Conservation (phyloP, 2,113 vertebrate genomes). For the Oenanthe oenanthe region DNA sequence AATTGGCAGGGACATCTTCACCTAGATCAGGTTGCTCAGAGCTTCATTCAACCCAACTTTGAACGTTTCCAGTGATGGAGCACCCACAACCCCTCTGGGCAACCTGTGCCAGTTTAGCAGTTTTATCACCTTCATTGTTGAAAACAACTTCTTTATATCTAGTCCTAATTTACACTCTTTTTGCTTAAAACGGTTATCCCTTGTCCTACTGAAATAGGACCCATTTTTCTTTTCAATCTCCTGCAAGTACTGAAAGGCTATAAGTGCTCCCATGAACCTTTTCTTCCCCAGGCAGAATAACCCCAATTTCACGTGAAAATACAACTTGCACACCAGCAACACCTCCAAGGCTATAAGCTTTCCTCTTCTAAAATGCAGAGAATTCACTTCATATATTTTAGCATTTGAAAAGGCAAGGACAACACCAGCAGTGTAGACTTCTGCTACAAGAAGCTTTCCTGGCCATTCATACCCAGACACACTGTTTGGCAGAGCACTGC, state of each 20-base stretch:
- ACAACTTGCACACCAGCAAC: not conserved
- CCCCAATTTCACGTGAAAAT: not conserved
- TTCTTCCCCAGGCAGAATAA: not conserved
- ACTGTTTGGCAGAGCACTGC: not conserved
- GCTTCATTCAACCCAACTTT: accelerated
- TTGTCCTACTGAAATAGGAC: not conserved
- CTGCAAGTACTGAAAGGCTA: not conserved
- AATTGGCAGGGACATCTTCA: not conserved
- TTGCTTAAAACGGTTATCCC: not conserved
- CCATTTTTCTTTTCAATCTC: not conserved
- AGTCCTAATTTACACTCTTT: not conserved
- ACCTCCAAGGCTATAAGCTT: not conserved
- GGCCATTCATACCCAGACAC: not conserved
- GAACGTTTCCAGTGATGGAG: not conserved
- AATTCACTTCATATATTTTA: not conserved
- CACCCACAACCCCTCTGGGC: not conserved
- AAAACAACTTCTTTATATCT: not conserved
- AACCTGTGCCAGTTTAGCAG: not conserved
- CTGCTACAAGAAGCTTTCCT: not conserved
- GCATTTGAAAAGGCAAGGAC: not conserved
- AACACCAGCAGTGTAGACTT: not conserved
- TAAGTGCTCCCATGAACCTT: not conserved
- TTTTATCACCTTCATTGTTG: not conserved
- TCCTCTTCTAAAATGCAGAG: not conserved
- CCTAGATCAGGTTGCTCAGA: not conserved